Base-by-base conservation (phyloP, 64 coral and sea anemone species). In the Montipora cactus region DNA sequence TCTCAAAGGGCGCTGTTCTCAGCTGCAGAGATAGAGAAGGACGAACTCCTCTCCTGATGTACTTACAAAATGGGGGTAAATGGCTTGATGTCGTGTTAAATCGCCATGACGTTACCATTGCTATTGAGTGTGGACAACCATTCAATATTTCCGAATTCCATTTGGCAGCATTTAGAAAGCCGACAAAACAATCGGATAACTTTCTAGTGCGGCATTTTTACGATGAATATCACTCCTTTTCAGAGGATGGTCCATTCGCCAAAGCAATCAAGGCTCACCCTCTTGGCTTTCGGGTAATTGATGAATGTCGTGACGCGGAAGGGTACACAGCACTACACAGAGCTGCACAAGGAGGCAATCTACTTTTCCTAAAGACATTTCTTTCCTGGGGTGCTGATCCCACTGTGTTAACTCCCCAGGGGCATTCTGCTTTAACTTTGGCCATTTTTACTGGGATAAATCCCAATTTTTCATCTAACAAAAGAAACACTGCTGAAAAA, bases 191-290 rank as follows among this genome's bases (percentile, higher is more conserved):
- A 12, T 68, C 64, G 19, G 71, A 81, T 46, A 89, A 81, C 45
- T 23, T 91, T 75, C 46, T 45, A 2, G 50, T 70, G 3, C 0
- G 16, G 13, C 9, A 21, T 0, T 23, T 6, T 25, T 74, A n/a
- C 14, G 81, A 81, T 58, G 0, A 9, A 12, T 28, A 1, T 1
- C 1, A 47, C 0, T 82, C 12, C 49, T 58, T 59, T 75, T 0
- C 11, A 44, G 44, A 91, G 37, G 84, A 97, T 88, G 78, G 51
- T 19, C 95, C 92, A 2, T 45, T 81, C 8, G 20, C 72, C 19
- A 88, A 91, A 91, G 95, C 92, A 8, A 92, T 97, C 16, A 92
- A 94, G 23, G 20, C 81, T 75, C 90, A 93, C 78, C 78, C 90
- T 1, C n/a, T 5, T 47, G 79, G 79, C 11, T 88, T 77, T 12